Conservation (phyloP, 2,888 invertebrate genomes). For the Chloroclystis v-ata region DNA sequence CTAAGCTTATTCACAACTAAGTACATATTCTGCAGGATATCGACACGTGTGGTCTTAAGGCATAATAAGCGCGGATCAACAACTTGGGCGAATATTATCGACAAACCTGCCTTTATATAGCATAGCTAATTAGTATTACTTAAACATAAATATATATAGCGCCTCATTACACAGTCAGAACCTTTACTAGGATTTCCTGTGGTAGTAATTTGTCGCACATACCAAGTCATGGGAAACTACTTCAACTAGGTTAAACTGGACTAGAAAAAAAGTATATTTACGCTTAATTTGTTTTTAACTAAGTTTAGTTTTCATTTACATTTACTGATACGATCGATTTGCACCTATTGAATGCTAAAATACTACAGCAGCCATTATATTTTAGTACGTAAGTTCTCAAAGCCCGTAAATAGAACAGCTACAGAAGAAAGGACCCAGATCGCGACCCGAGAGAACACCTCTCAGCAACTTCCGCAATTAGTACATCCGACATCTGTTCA, state of each 20-base stretch:
- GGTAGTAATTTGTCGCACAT: slow-evolving; percentile 9
- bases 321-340: too few relatives aligned
- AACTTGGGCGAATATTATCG: slow-evolving; percentile 19
- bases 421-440: slow-evolving; percentile 30
- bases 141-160: slow-evolving; percentile 5
- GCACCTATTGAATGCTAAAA: too few relatives aligned
- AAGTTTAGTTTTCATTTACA: too few relatives aligned
- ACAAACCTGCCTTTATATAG: slow-evolving; percentile 10
- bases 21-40: slow-evolving; percentile 25
- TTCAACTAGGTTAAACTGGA: background rate
- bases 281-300: background rate
- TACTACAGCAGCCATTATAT: too few relatives aligned
- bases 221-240: slow-evolving; percentile 4
- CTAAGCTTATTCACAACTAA: slow-evolving; percentile 30
- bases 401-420: slow-evolving; percentile 21
- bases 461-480: slow-evolving; percentile 60
- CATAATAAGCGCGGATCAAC: slow-evolving; percentile 25
- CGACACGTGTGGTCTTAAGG: slow-evolving; percentile 28
- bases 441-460: slow-evolving; percentile 28
- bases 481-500: slow-evolving; percentile 47
- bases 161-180: slow-evolving; percentile 8
- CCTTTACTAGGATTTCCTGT: slow-evolving; percentile 9
- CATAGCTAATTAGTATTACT: slow-evolving; percentile 10
- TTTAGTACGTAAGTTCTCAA: too few relatives aligned
- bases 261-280: background rate